Base-by-base conservation (phyloP, 2,113 vertebrate species). In the Dasyornis broadbenti region DNA sequence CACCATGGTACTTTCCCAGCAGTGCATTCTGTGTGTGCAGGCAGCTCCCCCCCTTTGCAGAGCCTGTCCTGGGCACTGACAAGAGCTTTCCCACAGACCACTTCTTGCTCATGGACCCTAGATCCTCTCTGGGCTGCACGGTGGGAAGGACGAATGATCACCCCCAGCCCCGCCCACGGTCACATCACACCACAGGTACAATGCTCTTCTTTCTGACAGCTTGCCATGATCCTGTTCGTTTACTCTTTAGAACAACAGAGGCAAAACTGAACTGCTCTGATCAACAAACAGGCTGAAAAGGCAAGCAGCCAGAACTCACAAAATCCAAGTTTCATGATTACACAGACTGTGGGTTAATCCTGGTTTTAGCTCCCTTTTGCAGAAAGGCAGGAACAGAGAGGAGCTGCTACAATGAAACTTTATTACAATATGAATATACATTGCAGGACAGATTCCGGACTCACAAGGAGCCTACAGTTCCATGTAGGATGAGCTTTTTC, bases 41-140 rank as follows among this genome's bases (percentile, higher is more conserved):
- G 23, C 8, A 64, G 10, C 42, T 50, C 5, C 5, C 4, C 2
- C 24, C 16, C 72, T 31, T 0, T 47, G 60, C 71, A 93, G 37
- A 64, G 27, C 64, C 83, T 26, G 7, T 1, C 5, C 66, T n/a
- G 52, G 20, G 77, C 44, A 37, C 23, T 5, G 35, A 6, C 33
- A 33, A 33, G 47, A 49, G 89, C 72, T 19, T 4, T 45, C 50
- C 60, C 44, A 61, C 14, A 1, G 1, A 21, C 31, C 39, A 2
- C 7, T 15, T 0, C 61, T 17, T 8, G 11, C 18, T 14, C 27
- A 2, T 13, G 60, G 50, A 26, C 5, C 56, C 47, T 1, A 5
- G 10, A 3, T 7, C 80, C 30, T 20, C 80, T 1, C 82, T 1
- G n/a, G 14, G 3, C 42, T 8, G 59, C 59, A 16, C 2, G 0